Base-by-base conservation (phyloP, 2,888 invertebrate species). In the Drosophila robusta region DNA sequence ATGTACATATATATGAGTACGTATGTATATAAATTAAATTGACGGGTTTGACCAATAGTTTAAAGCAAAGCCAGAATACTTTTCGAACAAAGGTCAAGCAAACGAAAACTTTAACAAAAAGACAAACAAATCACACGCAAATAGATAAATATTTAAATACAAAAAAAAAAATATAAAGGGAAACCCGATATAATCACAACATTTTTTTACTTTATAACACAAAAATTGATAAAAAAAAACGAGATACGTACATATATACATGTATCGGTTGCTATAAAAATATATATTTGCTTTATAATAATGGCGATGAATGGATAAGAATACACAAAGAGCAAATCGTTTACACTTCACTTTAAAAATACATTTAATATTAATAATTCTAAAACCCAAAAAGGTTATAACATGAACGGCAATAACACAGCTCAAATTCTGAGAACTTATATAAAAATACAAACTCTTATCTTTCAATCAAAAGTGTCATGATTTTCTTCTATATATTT, bases 361-460 rank as follows among this genome's bases (percentile, higher is more conserved):
- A 75, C 72, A 75, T 75, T 75, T 61, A 72, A 71, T 64, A 75
- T 61, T 75, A 67, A 64, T 67, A 71, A 67, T 75, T 75, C 67
- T 50, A 64, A 68, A 75, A 50, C 63, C 67, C 52, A 51, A 71
- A 63, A 62, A 55, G 64, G 68, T 58, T 75, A 75, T 62, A 75
- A 70, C 73, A 73, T 55, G 74, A 70, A 74, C 65, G 71, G 83
- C 80, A 80, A 78, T 72, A 79, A 85, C 80, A 82, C 82, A 82
- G 82, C 86, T 82, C 82, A 85, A 75, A 82, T 75, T 77, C 81
- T 81, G 81, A 85, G 82, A 82, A 85, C 66, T 82, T 82, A 85
- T 82, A 82, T 85, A 61, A 80, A 84, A 82, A 85, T 82, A 82
- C 46, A 82, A 82, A 78, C 75, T 82, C 86, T 80, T 85, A 80